phyloP scores from a whole-genome alignment of 1,140 invertebrate genomes.

The Anoplophora glabripennis region DNA sequence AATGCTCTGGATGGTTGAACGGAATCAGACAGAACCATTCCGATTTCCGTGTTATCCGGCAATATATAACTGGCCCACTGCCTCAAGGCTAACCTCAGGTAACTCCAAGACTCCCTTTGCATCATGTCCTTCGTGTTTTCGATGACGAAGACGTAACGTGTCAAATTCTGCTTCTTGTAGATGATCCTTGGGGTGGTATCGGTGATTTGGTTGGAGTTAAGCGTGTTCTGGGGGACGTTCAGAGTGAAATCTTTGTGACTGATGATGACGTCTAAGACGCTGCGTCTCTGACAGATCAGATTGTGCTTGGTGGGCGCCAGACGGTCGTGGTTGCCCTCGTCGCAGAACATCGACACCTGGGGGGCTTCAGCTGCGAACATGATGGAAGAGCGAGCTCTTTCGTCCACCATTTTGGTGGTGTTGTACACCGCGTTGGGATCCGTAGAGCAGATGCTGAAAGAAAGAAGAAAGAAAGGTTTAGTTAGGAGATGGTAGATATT shows the following conservation, averaged over 20 bases:
- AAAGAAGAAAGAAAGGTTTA: constrained; percentile 22
- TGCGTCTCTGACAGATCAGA: constrained; percentile 59
- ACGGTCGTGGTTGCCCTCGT: constrained; percentile 58
- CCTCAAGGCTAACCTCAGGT: constrained; percentile 55
- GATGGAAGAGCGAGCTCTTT: constrained; percentile 54
- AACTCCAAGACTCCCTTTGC: constrained; percentile 59
- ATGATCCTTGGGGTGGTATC: constrained; percentile 48
- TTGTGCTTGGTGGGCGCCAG: constrained; percentile 69
- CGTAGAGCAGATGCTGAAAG: constrained; percentile 43
- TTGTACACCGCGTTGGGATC: constrained; percentile 40
- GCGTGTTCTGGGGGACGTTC: constrained; percentile 22
- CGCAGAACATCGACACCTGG: constrained; percentile 60
- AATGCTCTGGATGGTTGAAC: constrained; percentile 37
- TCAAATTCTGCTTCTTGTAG: constrained; percentile 52
- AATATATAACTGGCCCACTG: constrained; percentile 58
- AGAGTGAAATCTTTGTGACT: constrained; percentile 58
- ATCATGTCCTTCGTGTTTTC: constrained; percentile 57
- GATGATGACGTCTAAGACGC: constrained; percentile 61
- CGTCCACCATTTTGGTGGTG: constrained; percentile 46
- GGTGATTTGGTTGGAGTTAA: constrained; percentile 37
- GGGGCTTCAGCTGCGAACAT: constrained; percentile 54
- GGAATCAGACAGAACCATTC: constrained; percentile 50
- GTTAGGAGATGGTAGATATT: neutral
- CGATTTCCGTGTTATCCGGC: constrained; percentile 52
- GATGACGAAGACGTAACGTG: constrained; percentile 55